phyloP scores from a whole-genome alignment of 1,140 invertebrate species.

The Chironomus tepperi region DNA sequence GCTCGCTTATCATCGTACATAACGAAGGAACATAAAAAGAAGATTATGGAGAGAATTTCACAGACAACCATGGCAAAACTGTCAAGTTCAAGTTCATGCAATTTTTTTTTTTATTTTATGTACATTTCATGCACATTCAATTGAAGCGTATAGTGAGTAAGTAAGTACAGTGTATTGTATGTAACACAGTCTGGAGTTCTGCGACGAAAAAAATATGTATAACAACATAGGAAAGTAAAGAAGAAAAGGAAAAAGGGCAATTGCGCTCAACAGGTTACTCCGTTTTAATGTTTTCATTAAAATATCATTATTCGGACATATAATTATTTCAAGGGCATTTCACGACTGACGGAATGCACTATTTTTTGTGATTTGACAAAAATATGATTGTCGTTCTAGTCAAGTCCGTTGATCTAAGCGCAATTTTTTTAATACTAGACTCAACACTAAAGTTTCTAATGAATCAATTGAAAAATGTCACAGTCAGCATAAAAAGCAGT shows the following conservation, averaged over 20 bases:
- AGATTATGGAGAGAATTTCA: neutral
- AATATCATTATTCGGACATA: conserved; percentile 8
- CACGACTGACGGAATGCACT: neutral
- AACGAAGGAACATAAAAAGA: neutral
- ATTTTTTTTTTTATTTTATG: neutral
- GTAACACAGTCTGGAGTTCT: neutral
- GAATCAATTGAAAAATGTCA: neutral
- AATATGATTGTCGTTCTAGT: neutral
- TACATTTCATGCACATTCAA: conserved; percentile 7
- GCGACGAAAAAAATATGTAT: conserved; percentile 7
- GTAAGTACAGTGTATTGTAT: neutral
- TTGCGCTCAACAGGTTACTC: neutral
- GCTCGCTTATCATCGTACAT: neutral
- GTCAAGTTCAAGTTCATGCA: conserved; percentile 4
- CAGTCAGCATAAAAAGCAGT: neutral
- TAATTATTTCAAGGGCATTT: conserved; percentile 14
- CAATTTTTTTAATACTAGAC: too few relatives aligned
- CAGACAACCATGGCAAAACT: conserved; percentile 11
- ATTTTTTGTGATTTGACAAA: neutral
- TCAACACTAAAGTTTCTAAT: neutral
- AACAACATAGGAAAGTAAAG: neutral
- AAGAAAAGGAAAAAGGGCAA: neutral
- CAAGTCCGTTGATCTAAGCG: too few relatives aligned
- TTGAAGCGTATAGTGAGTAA: conserved; percentile 12
- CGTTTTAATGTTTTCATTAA: conserved; percentile 14